Base-by-base conservation (phyloP, 1,140 invertebrate species). In the Pachypeltis micranthus region DNA sequence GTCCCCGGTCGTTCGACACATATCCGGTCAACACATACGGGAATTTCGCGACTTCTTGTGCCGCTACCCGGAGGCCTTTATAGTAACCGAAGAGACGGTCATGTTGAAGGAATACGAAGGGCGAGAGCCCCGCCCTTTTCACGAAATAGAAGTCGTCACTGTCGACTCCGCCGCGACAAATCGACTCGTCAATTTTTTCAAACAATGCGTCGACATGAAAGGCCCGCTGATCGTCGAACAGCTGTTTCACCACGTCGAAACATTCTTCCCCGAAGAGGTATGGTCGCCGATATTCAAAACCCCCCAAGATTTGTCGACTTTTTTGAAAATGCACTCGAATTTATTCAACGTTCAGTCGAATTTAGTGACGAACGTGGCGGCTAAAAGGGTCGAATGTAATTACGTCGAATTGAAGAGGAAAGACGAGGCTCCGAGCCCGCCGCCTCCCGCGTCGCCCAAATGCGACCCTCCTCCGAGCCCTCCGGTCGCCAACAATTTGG, bases 1-100 rank as follows among this genome's bases (percentile, higher is more conserved):
- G 12, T 92, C 91, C 28, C 92, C 92, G 4, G 93, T 96, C 80
- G 91, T 97, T 62, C 82, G 94, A 61, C 92, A 96, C 72, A 93
- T 97, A 67, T 96, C 93, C 31, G 88, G 87, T 25, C 91, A 96
- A 72, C 91, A 95, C 71, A 88, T 93, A 67, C 91, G 88, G 73
- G 93, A 96, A 75, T 97, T 97, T 72, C 85, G 85, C 66, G 92
- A 96, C 62, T 97, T 97, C 74, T 78, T 97, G 0, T 69, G 81
- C 31, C 87, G 87, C 70, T 90, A 91, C 74, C 83, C 89, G 0
- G 88, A 94, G 62, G 85, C 86, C 51, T 97, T 96, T 74, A 82
- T 87, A 60, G 86, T 96, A 3, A 81, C 83, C n/a, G 92, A 94
- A 59, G 92, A 95, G 71, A 88, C 88, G 72, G 85, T 90, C 12